These are phyloP conservation scores for Corythaixoides concolor DNA, from an alignment of 2,113 vertebrate genomes.

Conservation along the genomic window DNA sequence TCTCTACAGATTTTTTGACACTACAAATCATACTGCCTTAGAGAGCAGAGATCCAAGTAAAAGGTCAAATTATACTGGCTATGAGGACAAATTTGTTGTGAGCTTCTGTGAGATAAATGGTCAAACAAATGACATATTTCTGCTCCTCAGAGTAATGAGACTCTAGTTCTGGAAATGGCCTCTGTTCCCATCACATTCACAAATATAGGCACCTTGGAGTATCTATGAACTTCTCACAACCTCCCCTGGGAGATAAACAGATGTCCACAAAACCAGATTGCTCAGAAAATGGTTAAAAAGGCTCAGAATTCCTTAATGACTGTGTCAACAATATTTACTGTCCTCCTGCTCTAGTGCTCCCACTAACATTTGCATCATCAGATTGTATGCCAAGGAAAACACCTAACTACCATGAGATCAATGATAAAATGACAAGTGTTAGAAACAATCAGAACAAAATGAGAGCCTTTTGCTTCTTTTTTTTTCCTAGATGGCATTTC, in stretches of 20 bases:
- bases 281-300: neutral
- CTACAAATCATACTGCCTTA: neutral
- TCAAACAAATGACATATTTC: neutral
- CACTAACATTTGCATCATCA: neutral
- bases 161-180: neutral
- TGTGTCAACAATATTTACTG: neutral
- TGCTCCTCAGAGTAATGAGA: neutral
- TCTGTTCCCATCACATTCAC: neutral
- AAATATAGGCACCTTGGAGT: neutral
- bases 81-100: neutral
- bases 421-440: neutral
- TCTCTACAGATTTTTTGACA: neutral
- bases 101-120: neutral
- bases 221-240: neutral
- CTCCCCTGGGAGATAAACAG: neutral
- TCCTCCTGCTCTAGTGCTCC: neutral
- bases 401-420: neutral
- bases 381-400: neutral
- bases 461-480: neutral
- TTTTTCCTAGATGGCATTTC: neutral
- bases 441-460: neutral
- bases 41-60: neutral
- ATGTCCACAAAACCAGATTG: neutral
- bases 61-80: neutral
- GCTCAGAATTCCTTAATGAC: neutral